phyloP scores from a whole-genome alignment of 2,888 invertebrate species.

The Ophion slaviceki region DNA sequence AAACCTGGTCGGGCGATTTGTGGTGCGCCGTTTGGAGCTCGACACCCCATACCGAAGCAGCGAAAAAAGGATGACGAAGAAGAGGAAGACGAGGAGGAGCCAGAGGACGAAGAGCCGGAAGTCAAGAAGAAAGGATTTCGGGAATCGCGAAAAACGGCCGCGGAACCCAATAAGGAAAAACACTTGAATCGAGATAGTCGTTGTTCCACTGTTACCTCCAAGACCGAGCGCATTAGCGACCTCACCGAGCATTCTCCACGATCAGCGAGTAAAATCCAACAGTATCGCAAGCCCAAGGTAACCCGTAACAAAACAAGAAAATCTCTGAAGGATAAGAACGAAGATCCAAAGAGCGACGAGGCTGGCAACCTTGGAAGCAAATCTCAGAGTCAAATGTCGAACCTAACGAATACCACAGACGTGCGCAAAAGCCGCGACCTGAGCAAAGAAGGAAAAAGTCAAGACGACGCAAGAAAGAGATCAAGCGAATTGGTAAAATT shows the following conservation, averaged over 20 bases:
- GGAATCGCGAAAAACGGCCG: constrained; percentile 23
- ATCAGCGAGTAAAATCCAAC: constrained; percentile 20
- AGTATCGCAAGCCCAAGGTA: constrained; percentile 7
- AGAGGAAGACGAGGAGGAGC: constrained; percentile 64
- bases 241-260: not conserved
- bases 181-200: constrained; percentile 59
- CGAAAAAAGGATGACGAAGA: constrained; percentile 62
- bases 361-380: not conserved
- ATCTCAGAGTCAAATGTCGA: constrained; percentile 2
- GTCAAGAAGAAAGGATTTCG: constrained; percentile 43
- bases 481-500: constrained; percentile 52
- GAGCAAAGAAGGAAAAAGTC: constrained; percentile 10
- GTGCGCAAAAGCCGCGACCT: constrained; percentile 1
- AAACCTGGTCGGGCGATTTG: constrained; percentile 73
- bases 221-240: not conserved
- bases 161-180: constrained; percentile 38
- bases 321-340: not conserved
- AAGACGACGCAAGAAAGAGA: constrained; percentile 29
- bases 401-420: not conserved
- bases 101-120: constrained; percentile 48
- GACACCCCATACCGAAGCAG: constrained; percentile 64
- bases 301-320: constrained; percentile 50
- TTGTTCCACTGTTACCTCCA: constrained; percentile 59
- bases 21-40: constrained; percentile 70
- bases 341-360: not conserved